Base-by-base conservation (phyloP, 2,113 vertebrate species). In the Chascanopsetta lugubris region DNA sequence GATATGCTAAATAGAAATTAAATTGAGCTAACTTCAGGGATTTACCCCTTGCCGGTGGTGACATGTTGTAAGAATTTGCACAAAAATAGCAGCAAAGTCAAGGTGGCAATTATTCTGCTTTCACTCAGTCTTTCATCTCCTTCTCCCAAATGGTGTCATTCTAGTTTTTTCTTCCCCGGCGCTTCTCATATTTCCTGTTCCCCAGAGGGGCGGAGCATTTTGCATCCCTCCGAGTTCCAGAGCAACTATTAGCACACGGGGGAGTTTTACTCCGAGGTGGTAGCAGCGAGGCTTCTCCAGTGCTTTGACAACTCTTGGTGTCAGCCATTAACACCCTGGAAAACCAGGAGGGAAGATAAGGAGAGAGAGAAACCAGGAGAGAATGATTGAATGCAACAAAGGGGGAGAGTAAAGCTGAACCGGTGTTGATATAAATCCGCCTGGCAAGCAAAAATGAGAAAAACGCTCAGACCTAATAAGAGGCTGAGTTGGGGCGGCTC, bases 201-300 rank as follows among this genome's bases (percentile, higher is more conserved):
- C 46, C 62, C 75, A 63, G 54, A 69, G 71, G 42, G 67, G 42
- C 42, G 22, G 70, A 81, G 48, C 47, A 65, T 85, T 85, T 74
- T 86, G 64, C 61, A 56, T 58, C 75, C 70, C 65, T 34, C 65
- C 64, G 77, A 79, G 79, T 59, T 48, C 66, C 65, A 72, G 58
- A n/a, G 79, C 83, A 85, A 83, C 77, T n/a, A 78, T 47, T 69
- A 79, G 69, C 79, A 75, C 42, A 18, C 63, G 56, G 54, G 72
- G 55, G 60, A 48, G 59, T 6, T 85, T 82, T 66, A 71, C 72
- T 79, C 72, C 64, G 55, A 32, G 57, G 60, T 57, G 55, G 42
- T 67, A 82, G 48, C 82, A 83, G 75, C 64, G 30, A 62, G 85
- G 13, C 47, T 64, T 77, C 77, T 88, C 84, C 85, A 64, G 86